Evolutionary conservation across 2,113 vertebrate genomes (phyloP).

Genomic region (Otolemur garnettii): DNA sequence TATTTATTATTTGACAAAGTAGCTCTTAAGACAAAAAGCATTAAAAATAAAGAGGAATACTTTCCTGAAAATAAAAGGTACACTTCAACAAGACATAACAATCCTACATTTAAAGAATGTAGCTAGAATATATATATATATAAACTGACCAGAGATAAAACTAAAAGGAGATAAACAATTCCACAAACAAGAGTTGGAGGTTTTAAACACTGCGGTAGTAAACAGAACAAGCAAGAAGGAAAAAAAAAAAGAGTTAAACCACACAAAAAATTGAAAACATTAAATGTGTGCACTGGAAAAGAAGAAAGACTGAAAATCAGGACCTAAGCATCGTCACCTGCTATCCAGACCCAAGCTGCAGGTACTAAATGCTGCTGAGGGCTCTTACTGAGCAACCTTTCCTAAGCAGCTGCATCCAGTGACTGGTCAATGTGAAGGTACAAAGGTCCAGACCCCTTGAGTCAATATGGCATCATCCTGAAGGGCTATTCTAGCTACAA

Average conservation of each 20-base stretch:
- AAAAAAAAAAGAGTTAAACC: background rate
- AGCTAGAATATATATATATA: background rate
- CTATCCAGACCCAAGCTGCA: background rate
- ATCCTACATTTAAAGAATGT: background rate
- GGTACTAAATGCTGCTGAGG: fast-evolving
- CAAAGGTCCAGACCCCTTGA: background rate
- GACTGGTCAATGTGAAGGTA: background rate
- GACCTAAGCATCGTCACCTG: too few species aligned
- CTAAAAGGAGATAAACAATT: background rate
- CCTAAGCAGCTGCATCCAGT: background rate
- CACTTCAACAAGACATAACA: background rate
- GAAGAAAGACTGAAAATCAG: background rate
- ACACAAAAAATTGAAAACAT: background rate
- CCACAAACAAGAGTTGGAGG: background rate
- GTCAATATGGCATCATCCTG: background rate
- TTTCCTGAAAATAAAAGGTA: conserved; percentile 27
- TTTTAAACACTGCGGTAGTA: background rate
- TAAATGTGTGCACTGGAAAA: background rate
- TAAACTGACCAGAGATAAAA: background rate
- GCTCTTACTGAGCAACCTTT: background rate
- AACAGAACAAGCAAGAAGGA: background rate
- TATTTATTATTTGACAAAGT: background rate
- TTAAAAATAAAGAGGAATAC: background rate
- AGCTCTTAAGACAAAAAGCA: background rate
- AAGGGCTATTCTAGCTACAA: background rate